phyloP scores from a whole-genome alignment of 2,888 invertebrate species.

The Halictus ligatus region DNA sequence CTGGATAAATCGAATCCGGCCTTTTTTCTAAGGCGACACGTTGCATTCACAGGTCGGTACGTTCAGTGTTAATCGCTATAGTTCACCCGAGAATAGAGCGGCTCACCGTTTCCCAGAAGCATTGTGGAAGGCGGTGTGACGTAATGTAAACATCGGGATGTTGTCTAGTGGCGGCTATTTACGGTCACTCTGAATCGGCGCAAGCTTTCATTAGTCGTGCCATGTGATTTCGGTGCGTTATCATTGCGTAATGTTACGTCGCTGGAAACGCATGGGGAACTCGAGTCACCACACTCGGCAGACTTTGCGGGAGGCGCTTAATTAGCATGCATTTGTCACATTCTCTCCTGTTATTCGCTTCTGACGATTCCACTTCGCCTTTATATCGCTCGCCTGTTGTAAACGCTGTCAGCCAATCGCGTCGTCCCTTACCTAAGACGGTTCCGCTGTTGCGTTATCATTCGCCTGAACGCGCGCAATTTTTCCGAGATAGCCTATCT shows the following conservation, averaged over 20 bases:
- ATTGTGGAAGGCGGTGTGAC: conserved; percentile 7
- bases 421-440: conserved; percentile 5
- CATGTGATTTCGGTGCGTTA: conserved; percentile 7
- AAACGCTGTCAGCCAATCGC: background rate
- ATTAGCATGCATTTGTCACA: conserved; percentile 37
- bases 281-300: background rate
- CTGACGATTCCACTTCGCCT: background rate
- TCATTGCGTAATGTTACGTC: conserved; percentile 30
- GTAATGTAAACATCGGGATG: conserved; percentile 3
- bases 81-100: background rate
- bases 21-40: too few relatives aligned
- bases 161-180: background rate
- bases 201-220: conserved; percentile 31
- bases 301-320: conserved; percentile 12
- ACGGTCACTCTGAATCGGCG: background rate
- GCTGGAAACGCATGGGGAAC: background rate
- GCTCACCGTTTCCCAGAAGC: background rate
- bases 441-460: background rate
- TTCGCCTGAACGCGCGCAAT: background rate
- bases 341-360: conserved; percentile 19
- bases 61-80: too few relatives aligned
- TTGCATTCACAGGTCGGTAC: too few relatives aligned
- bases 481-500: background rate
- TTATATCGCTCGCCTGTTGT: background rate
- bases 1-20: too few relatives aligned